Evolutionary conservation across 2,797 vertebrate genomes (phyloP).

Genomic region (Arnoldichthys spilopterus): DNA sequence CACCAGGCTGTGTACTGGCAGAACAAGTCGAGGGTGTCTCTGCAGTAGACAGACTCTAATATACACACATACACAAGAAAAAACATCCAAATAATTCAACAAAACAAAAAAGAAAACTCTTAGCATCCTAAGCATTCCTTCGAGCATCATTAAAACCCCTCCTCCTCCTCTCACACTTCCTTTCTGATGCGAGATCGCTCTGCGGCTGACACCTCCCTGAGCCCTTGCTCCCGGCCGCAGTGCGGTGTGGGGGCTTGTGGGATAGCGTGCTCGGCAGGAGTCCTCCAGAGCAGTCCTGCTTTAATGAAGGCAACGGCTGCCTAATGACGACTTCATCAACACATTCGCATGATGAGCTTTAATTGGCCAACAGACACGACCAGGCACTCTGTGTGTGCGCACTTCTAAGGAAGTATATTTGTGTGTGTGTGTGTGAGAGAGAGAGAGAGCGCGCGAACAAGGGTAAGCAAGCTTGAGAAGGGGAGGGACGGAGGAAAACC

Average conservation of each 20-base stretch:
- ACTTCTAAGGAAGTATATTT: slow-evolving; percentile 49
- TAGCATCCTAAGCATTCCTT: slow-evolving; percentile 50
- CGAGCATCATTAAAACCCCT: slow-evolving; percentile 45
- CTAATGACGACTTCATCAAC: slow-evolving; percentile 93
- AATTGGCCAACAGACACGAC: slow-evolving; percentile 82
- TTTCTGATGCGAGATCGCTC: slow-evolving; percentile 38
- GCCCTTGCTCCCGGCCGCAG: slow-evolving; percentile 64
- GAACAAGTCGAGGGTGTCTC: slow-evolving; percentile 78
- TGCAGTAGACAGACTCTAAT: slow-evolving; percentile 86
- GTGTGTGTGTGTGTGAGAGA: background rate
- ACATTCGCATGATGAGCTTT: slow-evolving; percentile 87
- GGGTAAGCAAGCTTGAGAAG: background rate
- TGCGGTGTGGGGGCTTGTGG: slow-evolving; percentile 80
- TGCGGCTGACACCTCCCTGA: slow-evolving; percentile 47
- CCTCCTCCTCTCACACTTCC: slow-evolving; percentile 45
- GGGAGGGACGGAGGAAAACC: background rate
- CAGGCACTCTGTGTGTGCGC: slow-evolving; percentile 34
- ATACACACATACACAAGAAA: slow-evolving; percentile 27
- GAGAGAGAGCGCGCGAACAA: background rate
- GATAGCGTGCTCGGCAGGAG: slow-evolving; percentile 83
- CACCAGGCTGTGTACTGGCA: slow-evolving; percentile 90
- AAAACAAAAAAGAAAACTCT: slow-evolving; percentile 36
- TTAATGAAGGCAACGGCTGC: slow-evolving; percentile 86
- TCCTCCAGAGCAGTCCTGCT: slow-evolving; percentile 64
- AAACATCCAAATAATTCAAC: slow-evolving; percentile 19